A percentile compares a stretch with the other conserved stretches of the same genome.
These are phyloP conservation scores for Glyphotaelius pellucidus DNA, from an alignment of 2,888 invertebrate species.

Conservation along the genomic window DNA sequence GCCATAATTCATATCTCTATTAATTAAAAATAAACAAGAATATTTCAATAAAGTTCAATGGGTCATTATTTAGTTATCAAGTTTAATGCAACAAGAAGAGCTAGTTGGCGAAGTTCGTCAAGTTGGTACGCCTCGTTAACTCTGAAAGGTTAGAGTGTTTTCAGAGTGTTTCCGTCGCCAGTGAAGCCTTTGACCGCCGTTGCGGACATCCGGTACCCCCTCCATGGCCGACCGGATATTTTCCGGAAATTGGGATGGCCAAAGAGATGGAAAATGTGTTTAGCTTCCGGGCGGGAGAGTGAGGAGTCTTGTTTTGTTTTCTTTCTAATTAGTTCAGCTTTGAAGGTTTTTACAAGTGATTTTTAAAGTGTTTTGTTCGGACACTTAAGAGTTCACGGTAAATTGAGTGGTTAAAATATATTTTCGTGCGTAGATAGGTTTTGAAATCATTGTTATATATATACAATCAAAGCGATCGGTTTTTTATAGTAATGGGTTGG, in stretches of 20 bases:
- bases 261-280: conserved; percentile 14
- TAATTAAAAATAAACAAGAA: neutral
- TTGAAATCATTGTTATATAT: neutral
- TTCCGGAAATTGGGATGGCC: conserved; percentile 17
- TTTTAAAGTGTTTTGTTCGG: neutral
- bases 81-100: neutral
- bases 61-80: neutral
- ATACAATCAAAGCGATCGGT: neutral
- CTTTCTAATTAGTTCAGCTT: neutral
- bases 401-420: neutral
- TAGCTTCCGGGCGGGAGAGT: neutral
- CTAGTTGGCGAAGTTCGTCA: neutral
- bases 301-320: neutral
- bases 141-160: neutral
- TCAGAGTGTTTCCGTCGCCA: neutral
- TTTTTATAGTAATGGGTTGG: neutral
- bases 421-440: neutral
- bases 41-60: neutral
- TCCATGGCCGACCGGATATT: conserved; percentile 13
- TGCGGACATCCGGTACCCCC: conserved; percentile 22
- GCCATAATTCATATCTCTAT: too few species aligned
- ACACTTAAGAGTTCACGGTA: neutral
- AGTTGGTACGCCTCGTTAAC: neutral
- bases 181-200: neutral
- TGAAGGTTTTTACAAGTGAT: neutral